phyloP scores from a whole-genome alignment of 2,797 vertebrate species.

The Rhodeus uyekii region DNA sequence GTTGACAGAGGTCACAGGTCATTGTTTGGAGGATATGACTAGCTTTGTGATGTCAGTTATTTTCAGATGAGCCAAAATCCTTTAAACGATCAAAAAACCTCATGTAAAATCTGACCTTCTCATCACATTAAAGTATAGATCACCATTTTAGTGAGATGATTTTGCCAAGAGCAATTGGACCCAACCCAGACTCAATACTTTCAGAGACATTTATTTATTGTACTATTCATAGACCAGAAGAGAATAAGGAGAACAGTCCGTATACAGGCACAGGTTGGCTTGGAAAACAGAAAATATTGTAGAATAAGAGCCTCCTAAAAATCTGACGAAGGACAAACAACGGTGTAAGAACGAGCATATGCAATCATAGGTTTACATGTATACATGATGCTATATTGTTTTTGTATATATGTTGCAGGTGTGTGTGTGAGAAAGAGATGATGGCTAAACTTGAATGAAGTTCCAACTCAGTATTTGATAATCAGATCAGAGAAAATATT shows the following conservation, averaged over 20 bases:
- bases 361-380: constrained; percentile 38
- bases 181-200: constrained; percentile 57
- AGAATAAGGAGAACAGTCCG: constrained; percentile 75
- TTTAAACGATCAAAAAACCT: background rate
- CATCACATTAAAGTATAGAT: constrained; percentile 8
- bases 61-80: background rate
- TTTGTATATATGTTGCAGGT: constrained; percentile 53
- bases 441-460: constrained; percentile 16
- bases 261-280: constrained; percentile 77
- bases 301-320: constrained; percentile 18
- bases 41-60: constrained; percentile 47
- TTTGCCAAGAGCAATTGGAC: constrained; percentile 41
- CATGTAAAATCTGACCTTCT: background rate
- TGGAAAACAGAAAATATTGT: constrained; percentile 61
- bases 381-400: constrained; percentile 60
- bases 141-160: background rate
- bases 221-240: constrained; percentile 77
- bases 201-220: constrained; percentile 72
- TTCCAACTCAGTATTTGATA: background rate
- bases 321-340: constrained; percentile 13
- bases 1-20: constrained; percentile 60
- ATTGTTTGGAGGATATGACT: constrained; percentile 52
- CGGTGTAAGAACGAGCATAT: constrained; percentile 46
- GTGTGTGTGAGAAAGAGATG: constrained; percentile 30
- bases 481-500: background rate